Percentiles rank a stretch among this genome's conserved stretches.
These are phyloP conservation scores for Drosophila tropicalis DNA, from an alignment of 1,140 invertebrate species.

Conservation along the genomic window DNA sequence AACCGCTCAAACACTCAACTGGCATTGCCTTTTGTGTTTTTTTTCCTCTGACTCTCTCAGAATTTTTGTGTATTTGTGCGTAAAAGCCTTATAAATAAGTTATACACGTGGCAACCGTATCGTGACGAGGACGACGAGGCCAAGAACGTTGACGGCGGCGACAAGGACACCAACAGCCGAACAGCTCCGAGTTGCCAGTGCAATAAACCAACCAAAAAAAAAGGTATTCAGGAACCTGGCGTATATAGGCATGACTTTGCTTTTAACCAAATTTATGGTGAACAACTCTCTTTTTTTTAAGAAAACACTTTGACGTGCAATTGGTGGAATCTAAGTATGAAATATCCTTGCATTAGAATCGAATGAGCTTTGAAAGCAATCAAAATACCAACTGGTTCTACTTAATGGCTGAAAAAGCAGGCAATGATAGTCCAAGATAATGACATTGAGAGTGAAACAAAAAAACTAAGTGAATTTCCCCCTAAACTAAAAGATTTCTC, in stretches of 20 bases:
- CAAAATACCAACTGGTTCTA: too few relatives aligned
- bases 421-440: too few relatives aligned
- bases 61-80: constrained; percentile 72
- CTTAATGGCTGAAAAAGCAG: too few relatives aligned
- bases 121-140: constrained; percentile 20
- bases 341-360: too few relatives aligned
- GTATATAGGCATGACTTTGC: constrained; percentile 9
- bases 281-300: neutral
- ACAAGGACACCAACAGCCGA: constrained; percentile 29
- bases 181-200: constrained; percentile 30
- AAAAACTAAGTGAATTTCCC: too few relatives aligned
- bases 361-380: too few relatives aligned
- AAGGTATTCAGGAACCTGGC: neutral
- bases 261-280: constrained; percentile 10
- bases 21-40: constrained; percentile 25
- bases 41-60: neutral
- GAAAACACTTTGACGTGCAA: neutral
- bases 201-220: neutral
- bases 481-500: too few relatives aligned
- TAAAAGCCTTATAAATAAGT: constrained; percentile 81
- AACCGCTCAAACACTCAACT: constrained; percentile 24
- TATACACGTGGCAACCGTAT: constrained; percentile 59
- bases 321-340: too few relatives aligned
- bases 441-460: too few relatives aligned
- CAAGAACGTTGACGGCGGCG: constrained; percentile 10